A percentile compares a stretch with the other conserved stretches of the same genome.
phyloP scores from a whole-genome alignment of 2,113 vertebrate genomes.

The Amblyopsis rosae region DNA sequence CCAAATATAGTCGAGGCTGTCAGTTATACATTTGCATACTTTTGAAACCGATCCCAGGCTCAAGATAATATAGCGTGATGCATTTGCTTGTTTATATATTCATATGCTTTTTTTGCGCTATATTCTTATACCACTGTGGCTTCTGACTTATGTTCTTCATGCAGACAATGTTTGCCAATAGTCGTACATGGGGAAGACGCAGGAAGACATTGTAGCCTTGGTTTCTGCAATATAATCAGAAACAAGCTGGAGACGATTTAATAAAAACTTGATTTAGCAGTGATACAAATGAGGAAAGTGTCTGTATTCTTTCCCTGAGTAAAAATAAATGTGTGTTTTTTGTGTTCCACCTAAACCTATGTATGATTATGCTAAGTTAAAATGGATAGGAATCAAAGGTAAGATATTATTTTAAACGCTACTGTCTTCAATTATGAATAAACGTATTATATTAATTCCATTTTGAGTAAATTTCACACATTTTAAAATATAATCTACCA shows the following conservation, averaged over 20 bases:
- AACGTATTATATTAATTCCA: not conserved
- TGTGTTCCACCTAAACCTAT: no score
- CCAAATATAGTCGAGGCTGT: not conserved
- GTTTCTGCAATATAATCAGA: slow-evolving; percentile 1
- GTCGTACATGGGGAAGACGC: slow-evolving; percentile 1
- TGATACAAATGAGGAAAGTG: no score
- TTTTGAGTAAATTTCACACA: no score
- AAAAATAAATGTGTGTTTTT: no score
- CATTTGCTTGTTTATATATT: not conserved
- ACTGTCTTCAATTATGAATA: not conserved
- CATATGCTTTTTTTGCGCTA: not conserved
- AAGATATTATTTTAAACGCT: not conserved
- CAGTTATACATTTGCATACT: slow-evolving; percentile 17
- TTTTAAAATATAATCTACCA: no score
- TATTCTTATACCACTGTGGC: not conserved
- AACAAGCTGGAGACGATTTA: slow-evolving; percentile 4
- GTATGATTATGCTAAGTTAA: not conserved
- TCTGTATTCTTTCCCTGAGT: no score
- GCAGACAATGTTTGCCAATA: slow-evolving; percentile 7
- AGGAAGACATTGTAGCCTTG: slow-evolving; percentile 7
- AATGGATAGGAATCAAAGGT: not conserved
- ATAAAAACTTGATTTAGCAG: slow-evolving; percentile 14
- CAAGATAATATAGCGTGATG: not conserved
- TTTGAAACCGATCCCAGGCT: slow-evolving; percentile 10
- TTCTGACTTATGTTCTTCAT: not conserved